Percentiles rank a stretch among this genome's conserved stretches.
These are phyloP conservation scores for Novumbra hubbsi DNA, from an alignment of 2,797 vertebrate species.

Conservation along the genomic window DNA sequence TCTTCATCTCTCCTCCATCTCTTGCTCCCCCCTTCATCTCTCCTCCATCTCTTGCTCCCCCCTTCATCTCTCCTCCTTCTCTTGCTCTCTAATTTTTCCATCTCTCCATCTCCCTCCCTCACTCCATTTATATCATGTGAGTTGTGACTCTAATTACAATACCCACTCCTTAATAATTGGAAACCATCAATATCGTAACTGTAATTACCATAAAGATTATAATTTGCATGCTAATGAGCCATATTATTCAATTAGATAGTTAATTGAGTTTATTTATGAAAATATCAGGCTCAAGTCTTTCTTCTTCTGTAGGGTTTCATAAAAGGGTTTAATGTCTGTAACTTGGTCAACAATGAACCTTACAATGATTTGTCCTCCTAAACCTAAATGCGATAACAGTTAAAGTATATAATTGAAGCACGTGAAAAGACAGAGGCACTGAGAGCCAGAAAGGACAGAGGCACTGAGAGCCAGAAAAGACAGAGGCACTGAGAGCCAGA, in stretches of 20 bases:
- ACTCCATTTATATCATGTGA: not conserved
- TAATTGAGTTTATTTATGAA: not conserved
- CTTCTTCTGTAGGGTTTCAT: not conserved
- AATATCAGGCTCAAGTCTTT: not conserved
- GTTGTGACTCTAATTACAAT: not conserved
- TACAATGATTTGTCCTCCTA: not conserved
- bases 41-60: slow-evolving; percentile 10
- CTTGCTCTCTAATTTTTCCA: slow-evolving; percentile 25
- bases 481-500: not conserved
- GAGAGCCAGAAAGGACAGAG: not conserved
- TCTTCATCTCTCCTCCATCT: not conserved
- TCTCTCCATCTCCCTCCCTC: slow-evolving; percentile 9
- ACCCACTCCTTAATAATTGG: not conserved
- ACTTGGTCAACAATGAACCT: not conserved
- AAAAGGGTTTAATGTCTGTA: not conserved
- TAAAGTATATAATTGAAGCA: not conserved
- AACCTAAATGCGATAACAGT: not conserved
- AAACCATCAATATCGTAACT: not conserved
- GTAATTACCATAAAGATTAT: not conserved
- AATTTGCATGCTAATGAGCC: not conserved
- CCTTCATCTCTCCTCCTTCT: not conserved
- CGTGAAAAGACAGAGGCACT: not conserved
- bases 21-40: not conserved
- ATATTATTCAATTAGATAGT: not conserved
- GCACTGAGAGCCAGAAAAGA: not conserved